phyloP scores from a whole-genome alignment of 1,140 invertebrate genomes.

The Rhagoletis zephyria region DNA sequence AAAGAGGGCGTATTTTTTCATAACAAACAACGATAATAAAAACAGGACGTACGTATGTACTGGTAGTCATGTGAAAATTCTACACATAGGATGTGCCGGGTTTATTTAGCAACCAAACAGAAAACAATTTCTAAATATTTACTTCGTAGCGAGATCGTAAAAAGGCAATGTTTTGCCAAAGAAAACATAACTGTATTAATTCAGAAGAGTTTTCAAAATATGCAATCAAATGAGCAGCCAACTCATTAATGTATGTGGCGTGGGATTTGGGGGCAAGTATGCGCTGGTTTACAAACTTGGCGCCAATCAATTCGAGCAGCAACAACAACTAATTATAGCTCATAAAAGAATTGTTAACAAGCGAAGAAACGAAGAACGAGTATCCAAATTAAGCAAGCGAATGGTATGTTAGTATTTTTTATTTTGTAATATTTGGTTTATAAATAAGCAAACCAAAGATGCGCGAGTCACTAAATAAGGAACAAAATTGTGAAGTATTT shows the following conservation, averaged over 20 bases:
- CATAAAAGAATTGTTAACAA: background rate
- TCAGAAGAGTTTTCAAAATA: background rate
- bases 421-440: background rate
- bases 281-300: background rate
- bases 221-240: background rate
- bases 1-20: background rate
- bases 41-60: too few relatives aligned
- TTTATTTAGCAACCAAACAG: constrained; percentile 15
- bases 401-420: background rate
- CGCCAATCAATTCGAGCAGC: background rate
- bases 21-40: constrained; percentile 20
- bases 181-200: constrained; percentile 13
- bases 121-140: constrained; percentile 28
- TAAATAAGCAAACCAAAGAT: background rate
- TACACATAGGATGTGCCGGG: background rate
- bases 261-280: too few relatives aligned
- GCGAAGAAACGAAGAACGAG: too few relatives aligned
- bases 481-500: background rate
- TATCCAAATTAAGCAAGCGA: background rate
- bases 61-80: background rate
- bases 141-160: background rate
- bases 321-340: background rate
- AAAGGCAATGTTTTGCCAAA: background rate
- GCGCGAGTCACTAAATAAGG: background rate
- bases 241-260: too few relatives aligned